Evolutionary conservation across 2,888 invertebrate genomes (phyloP), one percentile per base, ranked within the genome.

Genomic region (Slavum lentiscoides): DNA sequence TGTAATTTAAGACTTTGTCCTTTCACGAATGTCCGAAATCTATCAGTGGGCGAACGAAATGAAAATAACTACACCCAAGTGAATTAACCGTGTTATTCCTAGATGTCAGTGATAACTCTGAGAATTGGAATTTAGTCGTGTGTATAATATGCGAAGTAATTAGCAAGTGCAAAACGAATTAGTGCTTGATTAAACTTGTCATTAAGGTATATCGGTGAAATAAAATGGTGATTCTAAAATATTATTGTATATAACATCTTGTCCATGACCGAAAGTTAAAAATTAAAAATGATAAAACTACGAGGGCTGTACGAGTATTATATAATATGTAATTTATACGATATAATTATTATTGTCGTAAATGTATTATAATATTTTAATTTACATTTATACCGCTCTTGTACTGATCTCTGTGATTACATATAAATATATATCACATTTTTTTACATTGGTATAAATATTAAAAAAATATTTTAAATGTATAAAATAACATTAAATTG

Each of bases 171-270:
- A 19, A 19, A 49, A 61, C 13, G 49, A 73, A 73, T 73, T 43
- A 73, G 11, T n/a, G 23, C 23, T 19, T 49, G 23, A 73, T 73
- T 73, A 19, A 73, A 73, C 43, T 73, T 19, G 61, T 61, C 72
- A 17, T 73, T 30, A 49, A 61, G 23, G 3, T n/a, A 13, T 62
- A 43, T 19, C 6, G 1, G 23, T 13, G 11, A 61, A 49, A n/a
- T 73, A 61, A 73, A 62, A 73, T 21, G 61, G 43, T 19, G 43
- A 49, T 62, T 30, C 19, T 61, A 19, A 61, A 73, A 61, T 23
- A 23, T 55, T 55, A 4, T 30, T 30, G 4, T 30, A 30, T 30
- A 55, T 19, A 11, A 30, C 4, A 68, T 49, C 23, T 30, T n/a
- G 17, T 23, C 49, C 19, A 30, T n/a, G 8, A 17, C 1, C 13